Percentiles rank a stretch among this genome's conserved stretches.
These are phyloP conservation scores for Zygogramma bicolorata DNA, from an alignment of 2,888 invertebrate species.

Conservation along the genomic window DNA sequence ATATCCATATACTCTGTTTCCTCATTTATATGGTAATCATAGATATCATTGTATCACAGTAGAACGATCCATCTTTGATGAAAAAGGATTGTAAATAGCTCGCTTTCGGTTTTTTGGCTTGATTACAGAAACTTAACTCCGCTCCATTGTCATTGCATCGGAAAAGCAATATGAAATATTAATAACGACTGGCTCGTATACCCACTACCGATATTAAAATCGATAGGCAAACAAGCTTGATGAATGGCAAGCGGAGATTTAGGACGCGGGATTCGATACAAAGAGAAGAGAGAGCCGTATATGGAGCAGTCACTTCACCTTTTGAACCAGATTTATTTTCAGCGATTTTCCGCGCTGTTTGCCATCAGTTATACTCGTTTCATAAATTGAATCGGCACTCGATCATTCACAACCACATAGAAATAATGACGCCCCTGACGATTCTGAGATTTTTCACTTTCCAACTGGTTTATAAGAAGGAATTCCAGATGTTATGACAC, in stretches of 20 bases:
- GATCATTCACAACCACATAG: no score
- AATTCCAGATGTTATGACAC: no score
- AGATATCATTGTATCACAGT: no score
- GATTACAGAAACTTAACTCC: not conserved
- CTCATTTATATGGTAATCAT: no score
- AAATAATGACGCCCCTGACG: no score
- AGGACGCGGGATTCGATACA: not conserved
- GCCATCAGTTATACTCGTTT: no score
- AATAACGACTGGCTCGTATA: not conserved
- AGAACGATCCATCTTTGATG: conserved; percentile 40
- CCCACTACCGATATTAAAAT: not conserved
- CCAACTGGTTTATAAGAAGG: no score
- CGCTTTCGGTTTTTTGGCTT: not conserved
- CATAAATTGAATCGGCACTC: no score
- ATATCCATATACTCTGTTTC: no score
- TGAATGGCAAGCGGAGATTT: not conserved
- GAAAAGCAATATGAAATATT: conserved; percentile 9
- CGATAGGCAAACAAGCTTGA: not conserved
- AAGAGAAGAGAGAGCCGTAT: not conserved
- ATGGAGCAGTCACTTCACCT: conserved; percentile 1
- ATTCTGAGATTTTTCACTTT: no score
- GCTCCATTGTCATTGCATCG: not conserved
- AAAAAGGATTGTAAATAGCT: conserved; percentile 48
- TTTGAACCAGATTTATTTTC: conserved; percentile 1
- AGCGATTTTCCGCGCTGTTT: not conserved